Percentiles rank a stretch among this genome's conserved stretches.
Conservation (phyloP, 2,888 invertebrate species). For the Ischnura elegans region DNA sequence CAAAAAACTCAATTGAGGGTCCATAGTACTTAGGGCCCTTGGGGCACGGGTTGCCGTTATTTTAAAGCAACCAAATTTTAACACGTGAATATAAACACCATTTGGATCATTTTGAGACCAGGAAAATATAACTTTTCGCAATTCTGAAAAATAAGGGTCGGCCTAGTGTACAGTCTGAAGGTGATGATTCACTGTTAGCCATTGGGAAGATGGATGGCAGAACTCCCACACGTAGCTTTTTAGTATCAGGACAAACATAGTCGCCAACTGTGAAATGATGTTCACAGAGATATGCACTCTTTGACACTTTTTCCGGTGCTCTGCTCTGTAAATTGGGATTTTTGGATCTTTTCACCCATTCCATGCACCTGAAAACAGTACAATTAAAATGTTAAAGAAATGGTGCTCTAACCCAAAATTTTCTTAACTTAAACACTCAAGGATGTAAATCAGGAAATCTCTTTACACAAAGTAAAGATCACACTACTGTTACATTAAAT, state of each 20-base stretch:
- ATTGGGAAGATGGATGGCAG: slow-evolving; percentile 2
- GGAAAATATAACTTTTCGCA: too few relatives aligned
- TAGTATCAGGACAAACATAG: background rate
- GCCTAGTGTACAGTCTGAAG: background rate
- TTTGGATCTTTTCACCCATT: slow-evolving; percentile 11
- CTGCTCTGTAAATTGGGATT: background rate
- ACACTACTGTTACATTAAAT: background rate
- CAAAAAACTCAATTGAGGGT: too few relatives aligned
- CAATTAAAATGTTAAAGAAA: background rate
- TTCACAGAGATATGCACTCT: slow-evolving; percentile 6
- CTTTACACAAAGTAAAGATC: background rate
- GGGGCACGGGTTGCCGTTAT: too few relatives aligned
- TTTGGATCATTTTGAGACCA: too few relatives aligned
- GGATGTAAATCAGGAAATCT: background rate
- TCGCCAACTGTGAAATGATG: slow-evolving; percentile 1
- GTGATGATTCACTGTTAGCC: slow-evolving; percentile 2
- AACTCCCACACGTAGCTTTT: slow-evolving; percentile 10
- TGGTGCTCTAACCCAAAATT: background rate
- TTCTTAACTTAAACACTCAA: background rate
- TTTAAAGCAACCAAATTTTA: too few relatives aligned
- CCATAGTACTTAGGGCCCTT: too few relatives aligned
- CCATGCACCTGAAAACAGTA: slow-evolving; percentile 8
- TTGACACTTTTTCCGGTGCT: background rate
- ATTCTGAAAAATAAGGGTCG: too few relatives aligned
- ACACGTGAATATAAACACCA: too few relatives aligned